Conservation (phyloP, 2,888 invertebrate species). For the Perizoma flavofasciatum region DNA sequence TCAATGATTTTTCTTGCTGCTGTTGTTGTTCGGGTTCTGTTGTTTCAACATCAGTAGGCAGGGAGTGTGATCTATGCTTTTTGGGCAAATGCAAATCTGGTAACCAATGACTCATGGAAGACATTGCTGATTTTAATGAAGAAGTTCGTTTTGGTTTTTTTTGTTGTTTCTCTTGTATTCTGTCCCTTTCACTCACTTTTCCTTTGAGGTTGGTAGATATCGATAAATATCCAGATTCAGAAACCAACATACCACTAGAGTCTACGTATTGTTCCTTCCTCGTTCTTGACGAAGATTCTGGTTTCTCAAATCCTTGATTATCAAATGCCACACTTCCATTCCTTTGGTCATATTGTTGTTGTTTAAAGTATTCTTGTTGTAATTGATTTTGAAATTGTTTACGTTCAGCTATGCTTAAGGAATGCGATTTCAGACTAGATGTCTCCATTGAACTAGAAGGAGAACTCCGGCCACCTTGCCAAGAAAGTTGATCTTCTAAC, state of each 20-base stretch:
- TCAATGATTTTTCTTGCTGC: conserved; percentile 75
- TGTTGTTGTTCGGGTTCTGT: conserved; percentile 76
- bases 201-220: conserved; percentile 87
- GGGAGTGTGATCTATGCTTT: conserved; percentile 91
- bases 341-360: conserved; percentile 81
- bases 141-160: conserved; percentile 89
- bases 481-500: conserved; percentile 85
- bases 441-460: conserved; percentile 86
- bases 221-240: conserved; percentile 90
- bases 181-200: conserved; percentile 43
- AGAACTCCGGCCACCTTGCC: conserved; percentile 84
- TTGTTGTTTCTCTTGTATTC: conserved; percentile 77
- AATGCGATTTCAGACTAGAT: conserved; percentile 83
- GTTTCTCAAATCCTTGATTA: conserved; percentile 63
- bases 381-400: conserved; percentile 82
- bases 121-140: conserved; percentile 91
- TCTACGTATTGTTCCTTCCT: conserved; percentile 76
- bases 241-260: conserved; percentile 85
- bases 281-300: conserved; percentile 55
- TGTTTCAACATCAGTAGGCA: conserved; percentile 88
- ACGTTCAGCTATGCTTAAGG: conserved; percentile 81
- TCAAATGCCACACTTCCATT: conserved; percentile 73
- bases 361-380: conserved; percentile 81
- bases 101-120: conserved; percentile 90
- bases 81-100: conserved; percentile 92